A percentile compares a stretch with the other conserved stretches of the same genome.
Evolutionary conservation across 1,140 invertebrate genomes (phyloP).

Genomic region (Eueides isabella): DNA sequence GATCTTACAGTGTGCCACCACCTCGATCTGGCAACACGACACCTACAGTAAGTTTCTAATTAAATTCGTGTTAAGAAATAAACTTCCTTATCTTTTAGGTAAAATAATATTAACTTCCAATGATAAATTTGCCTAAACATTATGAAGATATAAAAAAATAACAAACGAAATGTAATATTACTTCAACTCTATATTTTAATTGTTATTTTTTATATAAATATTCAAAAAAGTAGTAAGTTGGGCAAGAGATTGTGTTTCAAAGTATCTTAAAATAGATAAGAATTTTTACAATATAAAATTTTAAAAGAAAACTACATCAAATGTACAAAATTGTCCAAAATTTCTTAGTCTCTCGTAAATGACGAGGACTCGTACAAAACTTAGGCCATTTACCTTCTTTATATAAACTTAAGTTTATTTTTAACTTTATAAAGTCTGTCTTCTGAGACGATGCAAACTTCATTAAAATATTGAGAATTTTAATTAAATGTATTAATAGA

Average conservation of each 20-base stretch:
- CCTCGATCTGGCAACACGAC: conserved; percentile 85
- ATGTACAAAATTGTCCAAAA: conserved; percentile 13
- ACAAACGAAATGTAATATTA: no score
- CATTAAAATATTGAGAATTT: conserved; percentile 27
- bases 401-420: conserved; percentile 22
- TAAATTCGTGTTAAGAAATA: no score
- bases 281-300: neutral
- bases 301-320: conserved; percentile 1
- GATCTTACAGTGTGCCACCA: conserved; percentile 88
- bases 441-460: conserved; percentile 23
- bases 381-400: conserved; percentile 30
- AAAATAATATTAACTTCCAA: no score
- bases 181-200: neutral
- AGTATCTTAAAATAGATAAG: neutral
- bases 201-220: neutral
- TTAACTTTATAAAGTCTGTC: conserved; percentile 25
- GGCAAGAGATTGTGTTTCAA: no score
- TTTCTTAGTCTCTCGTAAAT: conserved; percentile 21
- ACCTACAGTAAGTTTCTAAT: conserved; percentile 83
- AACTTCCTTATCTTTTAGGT: no score
- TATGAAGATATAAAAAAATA: no score
- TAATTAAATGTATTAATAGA: conserved; percentile 18
- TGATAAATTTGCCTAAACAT: no score
- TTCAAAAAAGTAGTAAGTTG: no score
- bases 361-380: conserved; percentile 17